Conservation (phyloP, 2,888 invertebrate species). For the Schrankia costaestrigalis region DNA sequence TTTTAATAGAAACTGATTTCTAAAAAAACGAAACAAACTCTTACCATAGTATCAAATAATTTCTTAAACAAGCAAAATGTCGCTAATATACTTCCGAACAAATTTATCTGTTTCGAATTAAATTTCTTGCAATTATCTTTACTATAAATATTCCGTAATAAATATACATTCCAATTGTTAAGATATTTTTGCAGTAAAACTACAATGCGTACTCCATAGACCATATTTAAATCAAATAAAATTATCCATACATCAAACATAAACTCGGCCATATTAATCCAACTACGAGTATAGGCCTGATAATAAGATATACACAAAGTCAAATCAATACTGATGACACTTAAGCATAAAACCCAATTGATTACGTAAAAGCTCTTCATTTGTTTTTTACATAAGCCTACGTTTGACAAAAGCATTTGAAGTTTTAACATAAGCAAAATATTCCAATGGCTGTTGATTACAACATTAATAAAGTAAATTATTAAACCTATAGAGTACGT, state of each 20-base stretch:
- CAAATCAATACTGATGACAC: background rate
- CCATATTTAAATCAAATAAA: background rate
- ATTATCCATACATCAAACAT: background rate
- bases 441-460: background rate
- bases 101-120: too few species aligned
- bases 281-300: too few species aligned
- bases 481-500: background rate
- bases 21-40: too few species aligned
- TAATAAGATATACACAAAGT: background rate
- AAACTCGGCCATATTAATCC: background rate
- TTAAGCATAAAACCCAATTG: background rate
- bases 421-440: background rate
- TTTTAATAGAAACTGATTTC: too few species aligned
- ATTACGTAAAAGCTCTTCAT: background rate
- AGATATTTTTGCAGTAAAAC: background rate
- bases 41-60: too few species aligned
- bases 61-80: too few species aligned
- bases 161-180: background rate
- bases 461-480: background rate
- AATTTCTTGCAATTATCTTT: too few species aligned
- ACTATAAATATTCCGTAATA: too few species aligned
- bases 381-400: background rate
- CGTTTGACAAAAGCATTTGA: background rate
- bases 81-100: too few species aligned
- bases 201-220: background rate